These are phyloP conservation scores for Sorex fumeus DNA, from an alignment of 2,113 vertebrate species.

Conservation along the genomic window DNA sequence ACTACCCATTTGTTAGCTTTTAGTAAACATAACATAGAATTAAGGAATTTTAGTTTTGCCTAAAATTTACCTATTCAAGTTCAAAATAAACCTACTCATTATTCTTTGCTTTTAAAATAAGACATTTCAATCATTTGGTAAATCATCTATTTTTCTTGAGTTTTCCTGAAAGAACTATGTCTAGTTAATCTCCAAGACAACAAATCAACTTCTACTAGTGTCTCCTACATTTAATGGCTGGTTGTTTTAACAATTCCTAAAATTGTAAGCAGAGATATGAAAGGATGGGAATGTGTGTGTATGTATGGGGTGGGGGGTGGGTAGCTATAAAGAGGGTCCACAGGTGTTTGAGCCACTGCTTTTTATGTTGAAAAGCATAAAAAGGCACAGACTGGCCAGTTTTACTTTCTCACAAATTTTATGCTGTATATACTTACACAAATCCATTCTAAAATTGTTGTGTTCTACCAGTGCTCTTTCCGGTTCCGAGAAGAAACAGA, in stretches of 20 bases:
- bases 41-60: slow-evolving; percentile 9
- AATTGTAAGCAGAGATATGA: not conserved
- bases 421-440: not conserved
- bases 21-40: not conserved
- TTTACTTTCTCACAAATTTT: not conserved
- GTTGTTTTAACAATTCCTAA: not conserved
- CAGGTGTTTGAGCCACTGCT: not conserved
- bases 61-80: slow-evolving; percentile 1
- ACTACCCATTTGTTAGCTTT: not conserved
- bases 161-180: slow-evolving; percentile 4
- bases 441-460: not conserved
- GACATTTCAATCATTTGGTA: slow-evolving; percentile 43
- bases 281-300: not conserved
- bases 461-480: not conserved
- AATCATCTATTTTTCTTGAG: not conserved
- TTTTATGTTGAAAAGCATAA: no score
- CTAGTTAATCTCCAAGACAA: not conserved
- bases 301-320: no score
- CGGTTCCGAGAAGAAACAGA: slow-evolving; percentile 21
- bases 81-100: slow-evolving; percentile 25
- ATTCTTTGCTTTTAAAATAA: slow-evolving; percentile 22
- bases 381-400: not conserved
- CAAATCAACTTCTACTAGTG: not conserved
- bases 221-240: not conserved
- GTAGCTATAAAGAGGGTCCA: not conserved